phyloP scores from a whole-genome alignment of 2,113 vertebrate species.

The Corythornis madagascariensis region DNA sequence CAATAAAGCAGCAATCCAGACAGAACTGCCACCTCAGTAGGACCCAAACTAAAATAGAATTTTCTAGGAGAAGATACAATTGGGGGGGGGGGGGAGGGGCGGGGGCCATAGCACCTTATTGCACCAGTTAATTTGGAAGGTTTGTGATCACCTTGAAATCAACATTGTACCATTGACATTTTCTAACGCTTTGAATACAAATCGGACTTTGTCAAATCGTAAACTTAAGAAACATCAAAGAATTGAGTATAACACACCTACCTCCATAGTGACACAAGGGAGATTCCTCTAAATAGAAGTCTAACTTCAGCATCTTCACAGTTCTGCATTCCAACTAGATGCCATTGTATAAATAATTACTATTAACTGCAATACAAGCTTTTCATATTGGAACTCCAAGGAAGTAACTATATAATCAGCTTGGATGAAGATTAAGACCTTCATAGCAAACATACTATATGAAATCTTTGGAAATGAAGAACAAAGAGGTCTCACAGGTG shows the following conservation, averaged over 20 bases:
- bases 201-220: fast-evolving
- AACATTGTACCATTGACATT: neutral
- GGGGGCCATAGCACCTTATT: neutral
- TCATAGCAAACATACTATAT: neutral
- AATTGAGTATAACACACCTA: neutral
- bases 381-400: neutral
- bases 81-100: fast-evolving
- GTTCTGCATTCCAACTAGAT: neutral
- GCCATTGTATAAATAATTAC: neutral
- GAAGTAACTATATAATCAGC: neutral
- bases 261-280: neutral
- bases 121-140: neutral
- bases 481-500: neutral
- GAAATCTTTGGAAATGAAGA: neutral
- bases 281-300: neutral
- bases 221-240: neutral
- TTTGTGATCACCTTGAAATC: neutral
- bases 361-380: neutral
- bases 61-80: neutral
- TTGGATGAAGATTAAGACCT: neutral
- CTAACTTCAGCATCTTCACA: neutral
- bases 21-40: neutral
- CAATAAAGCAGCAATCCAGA: neutral
- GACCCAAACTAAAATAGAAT: neutral
- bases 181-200: neutral